Evolutionary conservation across 2,797 vertebrate species (phyloP).

Genomic region (Centropyge bicolor): DNA sequence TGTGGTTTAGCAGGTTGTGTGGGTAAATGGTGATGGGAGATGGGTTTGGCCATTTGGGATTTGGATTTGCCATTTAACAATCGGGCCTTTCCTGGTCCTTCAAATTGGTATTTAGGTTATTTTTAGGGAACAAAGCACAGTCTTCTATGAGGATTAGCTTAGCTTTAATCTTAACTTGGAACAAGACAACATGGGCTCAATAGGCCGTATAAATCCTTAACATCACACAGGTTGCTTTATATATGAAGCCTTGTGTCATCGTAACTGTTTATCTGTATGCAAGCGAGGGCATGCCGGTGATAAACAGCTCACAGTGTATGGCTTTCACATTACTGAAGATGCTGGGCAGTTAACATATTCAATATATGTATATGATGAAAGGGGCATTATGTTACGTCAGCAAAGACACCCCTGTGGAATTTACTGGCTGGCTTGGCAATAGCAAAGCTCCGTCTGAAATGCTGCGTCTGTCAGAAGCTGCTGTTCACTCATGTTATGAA

Average conservation of each 20-base stretch:
- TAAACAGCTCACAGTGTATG: slow-evolving; percentile 28
- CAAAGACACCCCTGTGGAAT: slow-evolving; percentile 47
- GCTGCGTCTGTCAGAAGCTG: slow-evolving; percentile 43
- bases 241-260: slow-evolving; percentile 23
- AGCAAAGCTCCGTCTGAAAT: slow-evolving; percentile 49
- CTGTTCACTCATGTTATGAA: slow-evolving; percentile 58
- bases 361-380: slow-evolving; percentile 58
- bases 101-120: slow-evolving; percentile 15
- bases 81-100: slow-evolving; percentile 43
- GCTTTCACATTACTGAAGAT: slow-evolving; percentile 46
- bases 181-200: slow-evolving; percentile 20
- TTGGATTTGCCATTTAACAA: slow-evolving; percentile 37
- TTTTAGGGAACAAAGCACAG: slow-evolving; percentile 34
- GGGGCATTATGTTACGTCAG: slow-evolving; percentile 57
- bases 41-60: not conserved
- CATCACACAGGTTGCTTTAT: slow-evolving; percentile 5
- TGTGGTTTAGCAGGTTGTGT: slow-evolving; percentile 56
- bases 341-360: slow-evolving; percentile 63
- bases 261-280: slow-evolving; percentile 19
- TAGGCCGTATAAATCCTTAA: slow-evolving; percentile 7
- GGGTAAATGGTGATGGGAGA: slow-evolving; percentile 43
- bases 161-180: slow-evolving; percentile 24
- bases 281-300: slow-evolving; percentile 42
- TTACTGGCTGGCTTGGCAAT: slow-evolving; percentile 49
- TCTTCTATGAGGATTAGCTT: slow-evolving; percentile 35